Evolutionary conservation across 2,797 vertebrate genomes (phyloP).

Genomic region (Xenentodon cancila): DNA sequence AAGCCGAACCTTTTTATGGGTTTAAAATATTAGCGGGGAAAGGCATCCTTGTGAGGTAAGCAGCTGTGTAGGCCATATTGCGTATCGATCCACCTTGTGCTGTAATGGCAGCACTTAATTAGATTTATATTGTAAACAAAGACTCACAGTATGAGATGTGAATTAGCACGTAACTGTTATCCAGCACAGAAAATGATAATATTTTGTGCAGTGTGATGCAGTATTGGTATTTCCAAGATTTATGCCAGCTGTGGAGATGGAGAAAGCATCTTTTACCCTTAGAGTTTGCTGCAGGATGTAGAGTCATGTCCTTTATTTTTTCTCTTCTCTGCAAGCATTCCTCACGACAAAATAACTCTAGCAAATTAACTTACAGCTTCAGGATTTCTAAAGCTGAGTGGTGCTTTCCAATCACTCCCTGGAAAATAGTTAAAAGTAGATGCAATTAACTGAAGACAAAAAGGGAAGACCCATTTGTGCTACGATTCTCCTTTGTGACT

Average conservation of each 20-base stretch:
- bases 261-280: conserved; percentile 42
- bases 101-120: conserved; percentile 84
- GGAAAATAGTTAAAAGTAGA: conserved; percentile 14
- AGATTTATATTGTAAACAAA: conserved; percentile 91
- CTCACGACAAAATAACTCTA: conserved; percentile 30
- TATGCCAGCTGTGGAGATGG: conserved; percentile 68
- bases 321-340: conserved; percentile 30
- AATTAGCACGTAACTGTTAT: conserved; percentile 83
- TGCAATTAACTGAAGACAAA: conserved; percentile 15
- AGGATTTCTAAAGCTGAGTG: conserved; percentile 20
- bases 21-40: conserved; percentile 84
- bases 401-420: background rate
- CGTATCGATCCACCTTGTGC: conserved; percentile 85
- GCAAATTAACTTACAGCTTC: conserved; percentile 23
- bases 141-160: conserved; percentile 81
- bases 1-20: conserved; percentile 73
- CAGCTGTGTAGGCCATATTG: conserved; percentile 88
- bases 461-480: conserved; percentile 31
- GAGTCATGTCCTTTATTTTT: conserved; percentile 8
- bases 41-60: conserved; percentile 80
- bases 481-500: conserved; percentile 36
- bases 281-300: conserved; percentile 55
- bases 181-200: conserved; percentile 80
- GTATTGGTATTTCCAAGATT: conserved; percentile 77
- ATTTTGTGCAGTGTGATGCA: conserved; percentile 72